Percentiles rank a stretch among this genome's conserved stretches.
Conservation (phyloP, 1,140 invertebrate species). For the Pseudomyrmex sp. region DNA sequence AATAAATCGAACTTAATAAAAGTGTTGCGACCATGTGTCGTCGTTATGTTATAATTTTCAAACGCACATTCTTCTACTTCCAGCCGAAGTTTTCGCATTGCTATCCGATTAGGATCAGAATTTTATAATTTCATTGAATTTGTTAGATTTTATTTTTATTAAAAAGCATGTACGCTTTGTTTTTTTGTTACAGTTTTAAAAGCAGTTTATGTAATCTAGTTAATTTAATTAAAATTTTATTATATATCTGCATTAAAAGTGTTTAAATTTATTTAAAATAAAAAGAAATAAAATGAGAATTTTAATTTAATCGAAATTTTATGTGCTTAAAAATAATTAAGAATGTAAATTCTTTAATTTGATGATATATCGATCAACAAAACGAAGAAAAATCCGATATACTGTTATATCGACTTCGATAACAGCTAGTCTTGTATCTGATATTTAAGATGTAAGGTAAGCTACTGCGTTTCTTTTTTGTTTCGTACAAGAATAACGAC, state of each 20-base stretch:
- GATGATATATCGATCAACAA: background rate
- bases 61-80: conserved; percentile 3
- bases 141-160: background rate
- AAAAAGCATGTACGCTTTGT: background rate
- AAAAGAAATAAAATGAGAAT: background rate
- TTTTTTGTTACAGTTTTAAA: conserved; percentile 13
- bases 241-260: too few species aligned
- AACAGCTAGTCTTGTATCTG: conserved; percentile 80
- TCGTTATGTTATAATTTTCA: conserved; percentile 22
- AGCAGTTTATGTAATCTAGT: background rate
- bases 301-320: background rate
- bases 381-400: conserved; percentile 37
- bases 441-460: conserved; percentile 69
- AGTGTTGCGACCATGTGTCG: conserved; percentile 18
- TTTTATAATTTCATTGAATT: conserved; percentile 13
- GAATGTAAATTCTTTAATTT: background rate
- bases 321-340: background rate
- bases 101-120: background rate
- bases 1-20: conserved; percentile 22
- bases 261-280: too few species aligned
- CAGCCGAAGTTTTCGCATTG: background rate
- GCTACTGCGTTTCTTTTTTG: conserved; percentile 66
- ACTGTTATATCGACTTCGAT: conserved; percentile 71
- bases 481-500: conserved; percentile 71
- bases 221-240: too few species aligned